phyloP scores from a whole-genome alignment of 2,888 invertebrate genomes.

The Aplocera efformata region DNA sequence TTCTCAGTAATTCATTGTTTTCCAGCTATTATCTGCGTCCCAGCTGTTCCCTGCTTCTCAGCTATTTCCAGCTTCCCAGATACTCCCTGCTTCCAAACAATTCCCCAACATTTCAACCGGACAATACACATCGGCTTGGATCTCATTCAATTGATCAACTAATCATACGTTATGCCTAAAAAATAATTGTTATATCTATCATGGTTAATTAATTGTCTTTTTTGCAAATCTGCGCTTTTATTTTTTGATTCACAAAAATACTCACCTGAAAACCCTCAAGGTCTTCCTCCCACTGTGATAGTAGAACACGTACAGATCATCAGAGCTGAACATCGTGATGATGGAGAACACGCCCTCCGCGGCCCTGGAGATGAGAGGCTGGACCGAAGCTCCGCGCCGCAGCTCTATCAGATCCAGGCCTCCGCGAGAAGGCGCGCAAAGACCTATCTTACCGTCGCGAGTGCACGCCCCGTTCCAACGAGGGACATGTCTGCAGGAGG shows the following conservation, averaged over 20 bases:
- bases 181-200: too few species aligned
- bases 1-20: too few species aligned
- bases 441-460: conserved; percentile 92
- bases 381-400: conserved; percentile 92
- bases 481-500: conserved; percentile 82
- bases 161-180: too few species aligned
- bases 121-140: too few species aligned
- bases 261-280: conserved; percentile 91
- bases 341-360: conserved; percentile 99
- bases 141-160: too few species aligned
- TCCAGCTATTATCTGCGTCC: too few species aligned
- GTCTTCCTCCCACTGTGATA: conserved; percentile 98
- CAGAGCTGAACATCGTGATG: conserved; percentile 95
- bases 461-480: conserved; percentile 96
- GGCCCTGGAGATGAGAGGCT: conserved; percentile 94
- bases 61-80: too few species aligned
- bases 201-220: too few species aligned
- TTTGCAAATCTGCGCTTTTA: not conserved
- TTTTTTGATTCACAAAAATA: too few species aligned
- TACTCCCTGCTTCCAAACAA: too few species aligned
- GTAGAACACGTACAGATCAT: conserved; percentile 96
- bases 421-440: conserved; percentile 96
- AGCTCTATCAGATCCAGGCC: conserved; percentile 96
- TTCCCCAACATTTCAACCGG: too few species aligned
- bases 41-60: too few species aligned